A percentile compares a stretch with the other conserved stretches of the same genome.
Evolutionary conservation across 1,140 invertebrate species (phyloP).

Genomic region (Batillaria attramentaria): DNA sequence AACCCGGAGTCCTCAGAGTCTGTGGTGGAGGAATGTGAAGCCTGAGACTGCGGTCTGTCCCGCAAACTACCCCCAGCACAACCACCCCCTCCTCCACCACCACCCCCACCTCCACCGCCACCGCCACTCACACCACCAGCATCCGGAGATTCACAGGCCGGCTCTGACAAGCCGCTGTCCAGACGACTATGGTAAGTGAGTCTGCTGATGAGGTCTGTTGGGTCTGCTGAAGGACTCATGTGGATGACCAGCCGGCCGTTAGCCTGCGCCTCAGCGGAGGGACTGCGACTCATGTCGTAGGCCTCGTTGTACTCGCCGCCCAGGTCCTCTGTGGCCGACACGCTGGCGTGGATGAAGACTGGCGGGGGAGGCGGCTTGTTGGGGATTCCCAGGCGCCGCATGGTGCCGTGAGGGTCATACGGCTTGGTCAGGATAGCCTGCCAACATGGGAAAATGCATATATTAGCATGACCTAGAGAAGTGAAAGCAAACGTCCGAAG

Average conservation of each 20-base stretch:
- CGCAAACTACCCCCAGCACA: background rate
- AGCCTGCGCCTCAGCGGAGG: conserved; percentile 39
- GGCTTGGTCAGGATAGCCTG: conserved; percentile 58
- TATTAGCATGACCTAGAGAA: background rate
- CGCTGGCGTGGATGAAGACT: conserved; percentile 18
- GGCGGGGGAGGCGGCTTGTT: conserved; percentile 47
- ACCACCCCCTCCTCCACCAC: conserved; percentile 19
- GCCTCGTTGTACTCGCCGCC: conserved; percentile 46
- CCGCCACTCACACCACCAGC: background rate
- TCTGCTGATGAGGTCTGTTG: background rate
- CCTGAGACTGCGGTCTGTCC: conserved; percentile 57
- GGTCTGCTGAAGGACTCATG: background rate
- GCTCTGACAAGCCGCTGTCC: conserved; percentile 60
- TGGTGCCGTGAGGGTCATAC: conserved; percentile 56
- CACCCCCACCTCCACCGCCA: background rate
- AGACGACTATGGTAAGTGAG: conserved; percentile 48
- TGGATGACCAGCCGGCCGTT: background rate
- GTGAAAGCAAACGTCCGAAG: background rate
- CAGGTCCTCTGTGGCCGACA: conserved; percentile 6
- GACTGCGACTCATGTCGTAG: conserved; percentile 51
- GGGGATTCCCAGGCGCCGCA: conserved; percentile 40
- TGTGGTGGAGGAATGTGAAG: conserved; percentile 51
- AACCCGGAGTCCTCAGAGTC: conserved; percentile 65
- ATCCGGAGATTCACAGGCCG: conserved; percentile 48
- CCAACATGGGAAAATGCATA: conserved; percentile 27